These are phyloP conservation scores for Eristalis arbustorum DNA, from an alignment of 2,888 invertebrate genomes.

Conservation along the genomic window DNA sequence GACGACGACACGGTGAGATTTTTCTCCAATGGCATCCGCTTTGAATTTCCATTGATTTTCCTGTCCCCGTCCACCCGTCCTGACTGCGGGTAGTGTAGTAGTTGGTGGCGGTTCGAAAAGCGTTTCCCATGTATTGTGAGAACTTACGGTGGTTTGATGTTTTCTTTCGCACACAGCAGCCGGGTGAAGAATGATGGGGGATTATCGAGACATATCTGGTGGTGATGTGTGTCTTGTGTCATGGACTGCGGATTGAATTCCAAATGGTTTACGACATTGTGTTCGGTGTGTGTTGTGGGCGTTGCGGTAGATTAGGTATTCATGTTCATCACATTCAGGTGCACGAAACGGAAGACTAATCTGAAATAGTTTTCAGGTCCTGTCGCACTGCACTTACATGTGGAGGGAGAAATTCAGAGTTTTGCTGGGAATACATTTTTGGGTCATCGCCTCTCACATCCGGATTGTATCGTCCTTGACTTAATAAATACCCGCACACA, in stretches of 20 bases:
- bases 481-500: too few species aligned
- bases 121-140: not conserved
- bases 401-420: too few species aligned
- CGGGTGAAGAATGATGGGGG: not conserved
- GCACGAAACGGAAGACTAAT: not conserved
- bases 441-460: too few species aligned
- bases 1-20: not conserved
- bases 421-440: too few species aligned
- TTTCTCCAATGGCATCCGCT: not conserved
- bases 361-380: not conserved
- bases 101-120: not conserved
- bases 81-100: not conserved
- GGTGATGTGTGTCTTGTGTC: not conserved
- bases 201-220: constrained; percentile 13
- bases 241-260: not conserved
- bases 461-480: too few species aligned
- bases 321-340: not conserved
- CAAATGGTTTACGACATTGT: not conserved
- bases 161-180: not conserved
- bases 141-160: not conserved
- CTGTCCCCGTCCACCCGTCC: not conserved
- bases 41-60: not conserved
- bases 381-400: too few species aligned
- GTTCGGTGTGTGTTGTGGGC: not conserved
- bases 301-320: not conserved